Percentiles rank a stretch among this genome's conserved stretches.
Evolutionary conservation across 2,888 invertebrate genomes (phyloP).

Genomic region (Lasioglossum calceatum): DNA sequence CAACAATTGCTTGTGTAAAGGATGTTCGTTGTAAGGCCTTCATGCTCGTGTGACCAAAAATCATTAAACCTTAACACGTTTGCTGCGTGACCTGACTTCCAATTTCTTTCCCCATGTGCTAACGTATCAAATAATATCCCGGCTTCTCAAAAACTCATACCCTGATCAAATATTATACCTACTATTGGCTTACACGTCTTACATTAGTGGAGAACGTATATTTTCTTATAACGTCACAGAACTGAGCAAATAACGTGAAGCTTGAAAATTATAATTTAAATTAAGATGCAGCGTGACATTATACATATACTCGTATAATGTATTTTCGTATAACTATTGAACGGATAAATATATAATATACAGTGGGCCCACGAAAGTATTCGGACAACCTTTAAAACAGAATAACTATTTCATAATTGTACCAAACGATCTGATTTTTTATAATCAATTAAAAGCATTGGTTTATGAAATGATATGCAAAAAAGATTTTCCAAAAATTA

Average conservation of each 20-base stretch:
- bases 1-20: neutral
- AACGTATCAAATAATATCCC: neutral
- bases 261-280: neutral
- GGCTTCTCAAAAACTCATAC: neutral
- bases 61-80: conserved; percentile 6
- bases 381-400: too few relatives aligned
- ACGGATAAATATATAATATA: too few relatives aligned
- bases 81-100: neutral
- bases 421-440: too few relatives aligned
- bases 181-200: neutral
- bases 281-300: neutral
- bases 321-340: too few relatives aligned
- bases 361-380: too few relatives aligned
- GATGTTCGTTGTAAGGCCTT: neutral
- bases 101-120: neutral
- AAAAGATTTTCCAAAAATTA: too few relatives aligned
- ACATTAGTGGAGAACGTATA: neutral
- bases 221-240: neutral
- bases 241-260: neutral
- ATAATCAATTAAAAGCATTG: too few relatives aligned
- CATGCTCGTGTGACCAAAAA: neutral
- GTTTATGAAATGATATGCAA: too few relatives aligned
- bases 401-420: too few relatives aligned
- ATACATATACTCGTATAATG: neutral
- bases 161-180: neutral